Base-by-base conservation (phyloP, 2,888 invertebrate species). In the Ypsolopha sequella region DNA sequence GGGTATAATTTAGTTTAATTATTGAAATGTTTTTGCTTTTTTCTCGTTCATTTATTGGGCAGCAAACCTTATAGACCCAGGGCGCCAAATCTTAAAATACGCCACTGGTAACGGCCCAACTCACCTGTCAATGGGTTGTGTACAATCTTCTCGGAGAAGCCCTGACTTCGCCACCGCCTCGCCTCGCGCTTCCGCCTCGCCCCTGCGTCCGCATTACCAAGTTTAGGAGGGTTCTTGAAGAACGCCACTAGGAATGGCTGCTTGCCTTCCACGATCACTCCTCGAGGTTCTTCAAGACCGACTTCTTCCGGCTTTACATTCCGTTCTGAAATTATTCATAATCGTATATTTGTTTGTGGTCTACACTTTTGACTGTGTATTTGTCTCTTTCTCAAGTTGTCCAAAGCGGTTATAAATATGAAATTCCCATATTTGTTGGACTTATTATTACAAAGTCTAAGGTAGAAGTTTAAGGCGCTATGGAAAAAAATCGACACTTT, bases 181-280 rank as follows among this genome's bases (percentile, higher is more conserved):
- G 85, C 90, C 74, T 80, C 89, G 53, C 76, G 87, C 70, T 89
- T 89, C 59, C 90, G 79, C 60, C 90, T 78, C 54, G 90, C 85
- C 57, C 88, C 84, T 0, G 81, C 80, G 61, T 89, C 90, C 2
- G 88, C 75, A n/a, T 66, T 66, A 36, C 76, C 73, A 2, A 88
- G 76, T 54, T 80, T 84, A 0, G 88, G 88, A 0, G 88, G 88
- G 53, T 89, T 92, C 70, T 93, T 93, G 69, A 95, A 91, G 75
- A 95, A 98, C 0, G 95, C 96, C 8, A 97, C 96, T 89, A 98
- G 90, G 73, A 98, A 98, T 0, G 97, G 96, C 68, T 96, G 95
- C 61, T 92, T 93, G 57, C 95, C 94, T 63, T 94, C 93, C 0
- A 68, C 64, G 1, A 70, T 58, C 1, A 66, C 64, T 1, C 92